Evolutionary conservation across 2,888 invertebrate genomes (phyloP).

Genomic region (Drosophila diplacantha): DNA sequence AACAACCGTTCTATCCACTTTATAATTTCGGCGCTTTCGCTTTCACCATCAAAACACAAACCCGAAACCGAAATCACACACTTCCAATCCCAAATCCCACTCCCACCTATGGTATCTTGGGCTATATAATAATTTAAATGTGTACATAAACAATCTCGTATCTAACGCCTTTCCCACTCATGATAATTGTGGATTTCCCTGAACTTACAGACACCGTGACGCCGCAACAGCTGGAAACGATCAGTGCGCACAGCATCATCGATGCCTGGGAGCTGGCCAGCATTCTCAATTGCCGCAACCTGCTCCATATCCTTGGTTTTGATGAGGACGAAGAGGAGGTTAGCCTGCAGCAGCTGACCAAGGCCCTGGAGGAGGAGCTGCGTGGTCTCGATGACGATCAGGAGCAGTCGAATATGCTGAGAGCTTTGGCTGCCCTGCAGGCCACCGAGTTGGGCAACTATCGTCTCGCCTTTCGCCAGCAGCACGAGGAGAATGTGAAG

Average conservation of each 20-base stretch:
- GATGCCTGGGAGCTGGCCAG: conserved; percentile 87
- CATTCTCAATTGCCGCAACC: conserved; percentile 81
- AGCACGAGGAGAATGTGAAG: conserved; percentile 88
- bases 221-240: conserved; percentile 72
- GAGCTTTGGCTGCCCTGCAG: conserved; percentile 83
- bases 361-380: conserved; percentile 84
- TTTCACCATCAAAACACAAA: conserved; percentile 19
- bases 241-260: conserved; percentile 80
- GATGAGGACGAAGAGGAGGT: conserved; percentile 80
- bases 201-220: conserved; percentile 62
- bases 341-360: conserved; percentile 82
- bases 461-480: conserved; percentile 82
- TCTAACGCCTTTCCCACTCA: neutral
- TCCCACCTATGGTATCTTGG: conserved; percentile 53
- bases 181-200: conserved; percentile 8
- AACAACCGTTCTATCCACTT: neutral
- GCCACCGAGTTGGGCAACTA: conserved; percentile 83
- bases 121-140: conserved; percentile 42
- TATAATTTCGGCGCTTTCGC: conserved; percentile 23
- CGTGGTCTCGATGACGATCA: conserved; percentile 77
- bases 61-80: conserved; percentile 8
- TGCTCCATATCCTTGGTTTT: conserved; percentile 85
- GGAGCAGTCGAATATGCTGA: conserved; percentile 67
- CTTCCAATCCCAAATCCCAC: conserved; percentile 11
- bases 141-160: conserved; percentile 21